Evolutionary conservation across 2,888 invertebrate species (phyloP), one percentile per base, ranked within the genome.

Genomic region (Harpalus rufipes): DNA sequence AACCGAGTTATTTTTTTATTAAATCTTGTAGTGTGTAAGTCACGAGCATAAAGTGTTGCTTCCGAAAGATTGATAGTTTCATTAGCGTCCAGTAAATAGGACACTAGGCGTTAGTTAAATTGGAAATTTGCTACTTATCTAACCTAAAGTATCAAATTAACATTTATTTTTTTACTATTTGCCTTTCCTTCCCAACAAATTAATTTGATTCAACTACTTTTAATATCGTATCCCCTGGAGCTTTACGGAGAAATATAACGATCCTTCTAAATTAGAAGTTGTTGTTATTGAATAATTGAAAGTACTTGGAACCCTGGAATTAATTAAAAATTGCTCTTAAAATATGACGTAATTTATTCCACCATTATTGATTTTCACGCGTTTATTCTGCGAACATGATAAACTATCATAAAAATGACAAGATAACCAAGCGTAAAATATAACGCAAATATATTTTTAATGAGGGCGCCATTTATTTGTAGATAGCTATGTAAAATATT

Each of bases 281-380:
- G 72, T 74, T 68, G 7, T 74, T 74, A 74, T 44, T 16, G 44
- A 44, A 44, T 74, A 74, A 74, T 74, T 44, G 41, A 74, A 18
- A 44, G 68, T 68, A 68, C 68, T 44, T 18, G 18, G 72, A 74
- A 74, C 44, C 51, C 72, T 68, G 14, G 44, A 18, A 44, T 44
- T 74, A 74, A 74, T 74, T 44, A 74, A 16, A 44, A 74, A 74
- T n/a, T 7, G 72, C 72, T 16, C 72, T 74, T 74, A 44, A 44
- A 74, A 74, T 74, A 74, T 18, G 44, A 41, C 39, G 44, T 72
- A 72, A 72, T 72, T 68, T 44, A 72, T 44, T 44, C 72, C 8
- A 0, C 18, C n/a, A 7, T 41, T 74, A 74, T 74, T 74, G 72
- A 74, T 68, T 68, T n/a, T 14, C 41, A 44, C 18, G 25, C 32